Conservation (phyloP, 2,888 invertebrate species). For the Teleogryllus oceanicus region DNA sequence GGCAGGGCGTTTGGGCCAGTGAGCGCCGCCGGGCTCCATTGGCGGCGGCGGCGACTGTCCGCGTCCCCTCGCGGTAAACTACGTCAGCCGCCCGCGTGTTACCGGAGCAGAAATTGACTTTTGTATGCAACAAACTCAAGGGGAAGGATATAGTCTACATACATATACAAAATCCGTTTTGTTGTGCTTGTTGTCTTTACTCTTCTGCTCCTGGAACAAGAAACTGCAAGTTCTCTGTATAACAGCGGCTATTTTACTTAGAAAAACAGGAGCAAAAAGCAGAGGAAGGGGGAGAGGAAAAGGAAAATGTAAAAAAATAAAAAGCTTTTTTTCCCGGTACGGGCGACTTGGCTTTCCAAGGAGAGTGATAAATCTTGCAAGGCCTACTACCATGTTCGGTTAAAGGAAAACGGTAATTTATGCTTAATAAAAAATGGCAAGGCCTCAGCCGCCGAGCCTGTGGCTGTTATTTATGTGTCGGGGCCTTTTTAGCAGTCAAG, state of each 20-base stretch:
- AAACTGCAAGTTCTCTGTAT: conserved; percentile 11
- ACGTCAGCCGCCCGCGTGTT: not conserved
- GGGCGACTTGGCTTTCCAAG: not conserved
- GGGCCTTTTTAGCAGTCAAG: conserved; percentile 18
- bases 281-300: not conserved
- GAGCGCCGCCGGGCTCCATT: not conserved
- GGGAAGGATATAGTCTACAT: conserved; percentile 6
- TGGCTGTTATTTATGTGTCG: not conserved
- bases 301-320: not conserved
- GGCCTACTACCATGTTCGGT: conserved; percentile 18
- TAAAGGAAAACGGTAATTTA: conserved; percentile 18
- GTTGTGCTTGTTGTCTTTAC: not conserved
- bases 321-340: not conserved
- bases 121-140: not conserved
- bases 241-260: conserved; percentile 9
- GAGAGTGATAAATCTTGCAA: conserved; percentile 6
- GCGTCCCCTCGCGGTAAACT: not conserved
- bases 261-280: conserved; percentile 9
- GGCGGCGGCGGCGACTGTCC: not conserved
- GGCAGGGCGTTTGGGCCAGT: no score
- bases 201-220: not conserved
- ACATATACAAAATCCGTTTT: conserved; percentile 18
- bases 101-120: conserved; percentile 7
- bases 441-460: not conserved
- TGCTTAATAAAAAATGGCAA: conserved; percentile 11